Evolutionary conservation across 2,797 vertebrate species (phyloP).

Genomic region (Bovichtus diacanthus): DNA sequence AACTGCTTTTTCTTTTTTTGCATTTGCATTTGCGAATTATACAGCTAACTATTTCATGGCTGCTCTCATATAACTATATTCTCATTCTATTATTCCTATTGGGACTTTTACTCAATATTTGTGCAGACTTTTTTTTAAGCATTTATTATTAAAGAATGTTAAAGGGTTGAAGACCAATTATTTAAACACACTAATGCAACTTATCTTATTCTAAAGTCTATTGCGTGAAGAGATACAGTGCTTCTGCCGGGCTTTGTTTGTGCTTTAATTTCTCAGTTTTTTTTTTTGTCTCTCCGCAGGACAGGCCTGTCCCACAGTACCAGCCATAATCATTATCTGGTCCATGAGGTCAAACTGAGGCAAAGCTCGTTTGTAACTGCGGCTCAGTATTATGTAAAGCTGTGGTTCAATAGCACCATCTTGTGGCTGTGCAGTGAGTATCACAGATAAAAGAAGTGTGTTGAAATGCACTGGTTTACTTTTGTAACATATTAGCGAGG

Average conservation of each 20-base stretch:
- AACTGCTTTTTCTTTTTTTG: too few species aligned
- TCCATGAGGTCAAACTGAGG: constrained; percentile 54
- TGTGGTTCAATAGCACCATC: constrained; percentile 55
- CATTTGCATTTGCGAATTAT: not conserved
- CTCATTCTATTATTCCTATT: not conserved
- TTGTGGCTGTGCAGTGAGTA: too few species aligned
- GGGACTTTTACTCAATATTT: not conserved
- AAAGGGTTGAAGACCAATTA: not conserved
- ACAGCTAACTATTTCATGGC: not conserved
- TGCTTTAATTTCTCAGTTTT: not conserved
- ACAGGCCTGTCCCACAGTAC: constrained; percentile 8
- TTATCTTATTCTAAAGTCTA: not conserved
- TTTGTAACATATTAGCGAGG: not conserved
- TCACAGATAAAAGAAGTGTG: not conserved
- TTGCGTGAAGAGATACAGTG: not conserved
- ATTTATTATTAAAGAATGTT: not conserved
- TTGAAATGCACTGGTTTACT: not conserved
- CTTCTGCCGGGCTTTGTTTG: not conserved
- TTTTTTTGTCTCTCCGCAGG: not conserved
- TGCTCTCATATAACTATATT: not conserved
- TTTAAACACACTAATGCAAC: not conserved
- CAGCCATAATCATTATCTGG: constrained; percentile 34
- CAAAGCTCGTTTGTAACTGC: constrained; percentile 16
- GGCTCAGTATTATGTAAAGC: constrained; percentile 8
- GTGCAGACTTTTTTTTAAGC: not conserved